Percentiles rank a stretch among this genome's conserved stretches.
Evolutionary conservation across 2,888 invertebrate species (phyloP).

Genomic region (Conchocele bisecta): DNA sequence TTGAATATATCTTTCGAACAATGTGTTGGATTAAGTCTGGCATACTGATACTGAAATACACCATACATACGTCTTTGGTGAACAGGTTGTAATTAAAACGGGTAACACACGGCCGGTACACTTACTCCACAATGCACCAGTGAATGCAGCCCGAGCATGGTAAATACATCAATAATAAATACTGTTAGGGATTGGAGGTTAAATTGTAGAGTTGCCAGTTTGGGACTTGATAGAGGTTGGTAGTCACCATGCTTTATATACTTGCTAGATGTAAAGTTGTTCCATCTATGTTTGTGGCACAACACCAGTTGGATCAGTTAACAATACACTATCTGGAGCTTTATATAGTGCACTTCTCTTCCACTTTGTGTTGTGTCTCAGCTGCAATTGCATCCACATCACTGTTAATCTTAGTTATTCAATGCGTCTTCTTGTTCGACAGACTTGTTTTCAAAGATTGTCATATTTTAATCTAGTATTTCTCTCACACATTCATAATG

Average conservation of each 20-base stretch:
- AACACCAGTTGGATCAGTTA: background rate
- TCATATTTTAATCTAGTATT: too few relatives aligned
- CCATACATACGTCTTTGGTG: background rate
- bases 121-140: background rate
- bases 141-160: background rate
- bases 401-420: background rate
- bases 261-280: background rate
- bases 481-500: background rate
- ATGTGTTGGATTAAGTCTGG: background rate
- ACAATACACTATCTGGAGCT: background rate
- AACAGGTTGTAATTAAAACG: background rate
- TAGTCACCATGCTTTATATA: background rate
- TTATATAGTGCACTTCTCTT: background rate
- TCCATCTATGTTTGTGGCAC: conserved; percentile 2
- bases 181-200: background rate
- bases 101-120: background rate
- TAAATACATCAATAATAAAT: background rate
- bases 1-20: background rate
- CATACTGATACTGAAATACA: background rate
- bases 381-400: background rate
- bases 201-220: background rate
- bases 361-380: background rate
- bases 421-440: background rate
- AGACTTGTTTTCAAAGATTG: background rate
- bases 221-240: background rate